Base-by-base conservation (phyloP, 2,888 invertebrate species). In the Epinotia nisella region DNA sequence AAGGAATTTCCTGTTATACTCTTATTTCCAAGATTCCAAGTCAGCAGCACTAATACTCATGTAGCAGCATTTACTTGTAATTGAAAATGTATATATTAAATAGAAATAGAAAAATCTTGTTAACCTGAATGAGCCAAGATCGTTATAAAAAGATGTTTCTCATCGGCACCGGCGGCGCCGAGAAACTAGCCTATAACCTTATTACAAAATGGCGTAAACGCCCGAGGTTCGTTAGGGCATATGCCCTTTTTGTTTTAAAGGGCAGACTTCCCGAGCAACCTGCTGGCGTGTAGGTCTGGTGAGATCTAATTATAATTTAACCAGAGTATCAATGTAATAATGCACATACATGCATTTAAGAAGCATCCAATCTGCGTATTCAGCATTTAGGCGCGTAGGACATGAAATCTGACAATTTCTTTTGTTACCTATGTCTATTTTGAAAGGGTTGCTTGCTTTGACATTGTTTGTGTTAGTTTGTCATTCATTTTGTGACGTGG, bases 121-220 rank as follows among this genome's bases (percentile, higher is more conserved):
- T 53, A 65, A 55, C 65, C 65, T 66, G 70, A 62, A 45, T 70
- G 19, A 17, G 24, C 3, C 19, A 19, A 29, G 53, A 61, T 53
- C 41, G n/a, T 15, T 15, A 45, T 21, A 67, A 71, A 67, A 41
- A 19, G n/a, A 53, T 5, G 66, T 67, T 67, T 67, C 41, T 55
- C 60, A 19, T 1, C 29, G 13, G 39, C 58, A 51, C 49, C 15
- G 72, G 72, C 72, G 72, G 72, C 72, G 72, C 72, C 35, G 55
- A 72, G 72, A 72, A 72, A 72, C 67, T 45, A 3, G 55, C n/a
- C 24, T 41, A 1, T 0, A 1, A 13, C 7, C 5, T 49, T 7
- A 49, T n/a, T 49, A 10, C 11, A n/a, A 11, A 66, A 66, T 21
- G 55, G 55, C 66, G 5, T n/a, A 56, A 66, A 7, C 24, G 4